Base-by-base conservation (phyloP, 2,888 invertebrate species). In the Cephus nigrinus region DNA sequence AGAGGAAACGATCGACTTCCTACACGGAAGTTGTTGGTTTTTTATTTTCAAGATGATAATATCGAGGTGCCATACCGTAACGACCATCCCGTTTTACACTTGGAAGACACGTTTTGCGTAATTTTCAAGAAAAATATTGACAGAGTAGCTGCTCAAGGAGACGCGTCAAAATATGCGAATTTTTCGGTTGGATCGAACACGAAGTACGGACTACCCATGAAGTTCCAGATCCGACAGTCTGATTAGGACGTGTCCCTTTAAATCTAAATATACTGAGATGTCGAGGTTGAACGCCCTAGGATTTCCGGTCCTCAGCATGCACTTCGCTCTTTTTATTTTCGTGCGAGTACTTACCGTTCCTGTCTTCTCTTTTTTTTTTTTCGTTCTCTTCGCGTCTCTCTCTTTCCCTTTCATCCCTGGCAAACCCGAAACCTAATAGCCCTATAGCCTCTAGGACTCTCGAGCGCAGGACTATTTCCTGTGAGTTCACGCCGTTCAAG, bases 231-330 rank as follows among this genome's bases (percentile, higher is more conserved):
- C 40, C 40, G 5, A 40, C 15, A 40, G 40, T 40, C 40, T 5
- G 40, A 40, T 40, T 40, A 40, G 40, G 40, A 40, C 40, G 15
- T 82, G 85, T 87, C 86, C 87, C 87, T 89, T 88, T 88, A 89
- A 90, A 88, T 88, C 86, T 87, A 88, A 87, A 89, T 89, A 86
- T 88, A 88, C 76, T 40, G 31, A 82, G 82, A 81, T 80, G 84
- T 84, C 81, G 82, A 88, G 86, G 91, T 90, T 91, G 90, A 91
- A 91, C 84, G 90, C 84, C 89, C 91, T 86, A 86, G 84, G 83
- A 88, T 88, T 90, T 91, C 91, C 91, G 90, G 91, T 86, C 84
- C 85, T 85, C 84, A 80, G 81, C 80, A 81, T 84, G 83, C 73
- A 78, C 78, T 78, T 69, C 35, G 75, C 12, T 30, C 55, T 75